A percentile compares a stretch with the other conserved stretches of the same genome.
Conservation (phyloP, 2,797 vertebrate species). For the Nyctalus aviator region DNA sequence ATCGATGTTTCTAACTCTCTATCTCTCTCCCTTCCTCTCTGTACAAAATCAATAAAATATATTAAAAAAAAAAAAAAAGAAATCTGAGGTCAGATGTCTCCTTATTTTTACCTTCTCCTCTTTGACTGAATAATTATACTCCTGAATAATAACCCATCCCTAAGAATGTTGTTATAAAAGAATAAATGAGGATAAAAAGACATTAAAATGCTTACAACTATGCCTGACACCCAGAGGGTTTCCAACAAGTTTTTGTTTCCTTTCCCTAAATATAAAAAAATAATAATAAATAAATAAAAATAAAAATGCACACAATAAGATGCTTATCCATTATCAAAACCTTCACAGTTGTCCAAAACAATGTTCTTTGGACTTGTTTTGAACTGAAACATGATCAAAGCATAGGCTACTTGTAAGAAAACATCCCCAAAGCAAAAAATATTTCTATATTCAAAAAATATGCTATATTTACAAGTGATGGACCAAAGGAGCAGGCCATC, state of each 20-base stretch:
- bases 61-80: too few species aligned
- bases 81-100: conserved; percentile 19
- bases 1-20: too few species aligned
- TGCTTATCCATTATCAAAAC: conserved; percentile 2
- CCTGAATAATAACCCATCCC: conserved; percentile 22
- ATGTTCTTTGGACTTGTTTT: neutral
- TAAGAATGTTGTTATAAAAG: conserved; percentile 44
- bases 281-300: neutral
- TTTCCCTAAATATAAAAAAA: neutral
- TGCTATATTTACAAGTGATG: neutral
- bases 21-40: too few species aligned
- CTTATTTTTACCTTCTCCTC: neutral
- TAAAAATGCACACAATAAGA: neutral
- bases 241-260: conserved; percentile 20
- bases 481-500: neutral
- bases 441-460: too few species aligned
- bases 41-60: too few species aligned
- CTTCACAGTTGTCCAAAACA: neutral
- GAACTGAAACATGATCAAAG: neutral
- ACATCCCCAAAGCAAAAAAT: neutral
- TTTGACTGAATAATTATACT: conserved; percentile 48
- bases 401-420: conserved; percentile 22
- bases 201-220: neutral
- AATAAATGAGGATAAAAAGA: conserved; percentile 45
- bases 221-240: neutral